phyloP scores from a whole-genome alignment of 2,888 invertebrate species.

The Andrena trimmerana region DNA sequence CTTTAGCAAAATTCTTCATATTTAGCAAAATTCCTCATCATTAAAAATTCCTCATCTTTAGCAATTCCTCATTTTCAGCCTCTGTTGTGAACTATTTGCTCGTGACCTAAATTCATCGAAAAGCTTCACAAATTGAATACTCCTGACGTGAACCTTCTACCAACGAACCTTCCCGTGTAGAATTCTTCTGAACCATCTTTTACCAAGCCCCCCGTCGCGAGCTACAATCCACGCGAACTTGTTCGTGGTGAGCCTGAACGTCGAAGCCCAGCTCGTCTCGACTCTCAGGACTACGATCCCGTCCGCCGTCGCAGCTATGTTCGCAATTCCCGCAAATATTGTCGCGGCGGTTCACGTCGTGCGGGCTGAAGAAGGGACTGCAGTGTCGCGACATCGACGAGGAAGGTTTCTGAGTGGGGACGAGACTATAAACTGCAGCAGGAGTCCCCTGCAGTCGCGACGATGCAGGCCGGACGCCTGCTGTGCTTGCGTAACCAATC shows the following conservation, averaged over 20 bases:
- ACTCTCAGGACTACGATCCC: constrained; percentile 4
- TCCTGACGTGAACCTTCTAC: background rate
- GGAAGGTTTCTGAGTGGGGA: constrained; percentile 41
- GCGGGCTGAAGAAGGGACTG: constrained; percentile 19
- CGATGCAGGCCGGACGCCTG: constrained; percentile 56
- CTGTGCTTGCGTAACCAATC: constrained; percentile 76
- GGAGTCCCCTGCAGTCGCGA: constrained; percentile 52
- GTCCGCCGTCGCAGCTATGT: constrained; percentile 36
- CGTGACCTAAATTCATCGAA: background rate
- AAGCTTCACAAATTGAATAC: background rate
- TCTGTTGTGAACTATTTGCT: too few relatives aligned
- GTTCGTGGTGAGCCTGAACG: constrained; percentile 11
- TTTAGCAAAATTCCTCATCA: too few relatives aligned
- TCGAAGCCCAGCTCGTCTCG: constrained; percentile 49
- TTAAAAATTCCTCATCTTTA: too few relatives aligned
- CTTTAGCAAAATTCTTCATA: too few relatives aligned
- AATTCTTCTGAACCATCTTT: background rate
- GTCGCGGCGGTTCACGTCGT: constrained; percentile 32
- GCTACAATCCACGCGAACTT: background rate
- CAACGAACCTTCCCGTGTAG: background rate
- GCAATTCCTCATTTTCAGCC: too few relatives aligned
- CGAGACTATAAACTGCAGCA: constrained; percentile 61
- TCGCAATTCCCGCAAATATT: constrained; percentile 47
- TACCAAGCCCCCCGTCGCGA: background rate
- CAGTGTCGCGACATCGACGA: constrained; percentile 38